Base-by-base conservation (phyloP, 2,113 vertebrate species). In the Halichoerus grypus region DNA sequence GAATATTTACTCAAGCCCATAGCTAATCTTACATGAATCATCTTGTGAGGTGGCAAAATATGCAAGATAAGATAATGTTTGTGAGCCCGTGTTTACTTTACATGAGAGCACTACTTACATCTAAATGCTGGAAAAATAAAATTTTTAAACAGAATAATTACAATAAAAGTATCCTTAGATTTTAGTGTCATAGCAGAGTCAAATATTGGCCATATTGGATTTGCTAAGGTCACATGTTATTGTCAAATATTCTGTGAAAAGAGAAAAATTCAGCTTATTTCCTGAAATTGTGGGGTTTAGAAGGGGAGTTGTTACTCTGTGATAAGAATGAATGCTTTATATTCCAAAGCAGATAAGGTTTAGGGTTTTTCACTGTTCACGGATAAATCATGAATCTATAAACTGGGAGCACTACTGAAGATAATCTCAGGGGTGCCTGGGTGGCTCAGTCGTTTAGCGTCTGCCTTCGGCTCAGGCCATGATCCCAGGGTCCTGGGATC, bases 101-200 rank as follows among this genome's bases (percentile, higher is more conserved):
- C 0, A 0, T 21, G 46, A 55, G 0, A 51, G 49, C 1, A 28
- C 10, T 6, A 11, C 16, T 65, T 42, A 46, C 10, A 12, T 81
- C 31, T 72, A 46, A 65, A 39, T 8, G 16, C 53, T 61, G 67
- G 69, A n/a, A 42, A 36, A 83, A 33, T 31, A 22, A 2, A 46
- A 11, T 36, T 39, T 92, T 81, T 19, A 51, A 77, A 7, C 21
- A 42, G 11, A 89, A n/a, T 18, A 36, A 57, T n/a, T 31, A 51
- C 85, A 84, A 51, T 7, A 49, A 11, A 11, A 6, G 22, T 4
- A 15, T 4, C 53, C 83, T 74, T 33, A 84, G 57, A 5, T 49
- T 31, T 88, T 46, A 42, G 42, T 36, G 3, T 28, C 15, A 18
- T 0, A 8, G 63, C 53, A 55, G 6, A 72, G 14, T 26, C 42